Evolutionary conservation across 2,797 vertebrate species (phyloP).

Genomic region (Rhincodon typus): DNA sequence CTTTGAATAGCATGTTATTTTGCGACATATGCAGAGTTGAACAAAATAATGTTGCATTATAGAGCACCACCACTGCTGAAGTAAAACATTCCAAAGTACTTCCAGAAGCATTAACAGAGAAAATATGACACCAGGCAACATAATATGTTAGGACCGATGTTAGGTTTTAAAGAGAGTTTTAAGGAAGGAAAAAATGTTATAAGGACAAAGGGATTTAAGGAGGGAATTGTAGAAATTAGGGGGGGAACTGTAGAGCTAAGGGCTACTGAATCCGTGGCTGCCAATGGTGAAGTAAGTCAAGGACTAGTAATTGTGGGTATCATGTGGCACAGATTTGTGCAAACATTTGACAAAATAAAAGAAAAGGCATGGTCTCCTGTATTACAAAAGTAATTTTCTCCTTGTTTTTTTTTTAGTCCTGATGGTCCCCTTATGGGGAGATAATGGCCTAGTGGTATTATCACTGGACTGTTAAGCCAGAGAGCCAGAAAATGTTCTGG

Average conservation of each 20-base stretch:
- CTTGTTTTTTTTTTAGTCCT: neutral
- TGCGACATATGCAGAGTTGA: neutral
- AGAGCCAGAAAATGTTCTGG: no score
- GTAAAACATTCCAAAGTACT: neutral
- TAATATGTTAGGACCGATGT: neutral
- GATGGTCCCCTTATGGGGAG: neutral
- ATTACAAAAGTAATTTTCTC: neutral
- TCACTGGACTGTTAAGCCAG: no score
- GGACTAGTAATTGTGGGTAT: neutral
- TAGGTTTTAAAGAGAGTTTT: neutral
- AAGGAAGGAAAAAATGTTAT: neutral
- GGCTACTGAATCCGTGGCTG: neutral
- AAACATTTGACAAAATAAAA: neutral
- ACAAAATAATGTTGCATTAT: neutral
- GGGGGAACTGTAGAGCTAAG: neutral
- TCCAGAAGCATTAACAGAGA: neutral
- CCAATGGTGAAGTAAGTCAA: neutral
- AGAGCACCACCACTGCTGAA: neutral
- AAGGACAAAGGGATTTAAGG: neutral
- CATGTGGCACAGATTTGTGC: neutral
- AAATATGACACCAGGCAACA: neutral
- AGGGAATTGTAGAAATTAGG: neutral
- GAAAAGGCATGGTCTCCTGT: neutral
- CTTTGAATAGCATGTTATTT: neutral
- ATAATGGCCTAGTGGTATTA: neutral